Evolutionary conservation across 2,888 invertebrate genomes (phyloP), one percentile per base, ranked within the genome.

Genomic region (Dione juno): DNA sequence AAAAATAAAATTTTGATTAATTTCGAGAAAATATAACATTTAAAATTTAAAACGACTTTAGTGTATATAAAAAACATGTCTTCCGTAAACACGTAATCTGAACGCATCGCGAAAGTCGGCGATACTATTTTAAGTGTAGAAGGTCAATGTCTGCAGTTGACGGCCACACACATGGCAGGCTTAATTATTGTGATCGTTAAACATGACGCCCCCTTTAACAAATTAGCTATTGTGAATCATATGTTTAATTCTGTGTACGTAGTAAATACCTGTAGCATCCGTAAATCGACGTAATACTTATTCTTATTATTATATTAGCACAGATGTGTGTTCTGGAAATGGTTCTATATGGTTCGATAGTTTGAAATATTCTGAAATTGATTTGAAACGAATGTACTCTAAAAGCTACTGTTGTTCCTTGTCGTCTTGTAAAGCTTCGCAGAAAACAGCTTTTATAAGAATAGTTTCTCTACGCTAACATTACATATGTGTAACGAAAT

Each of bases 81-180:
- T 65, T 53, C 53, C 53, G 41, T 65, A 53, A 61, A 45, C 40
- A 53, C 53, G 53, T 52, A 53, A 65, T 66, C 19, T 66, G 53
- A 53, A 66, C 67, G 41, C 64, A 53, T 67, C 37, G 70, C 65
- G 65, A 72, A 70, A 67, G 64, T 67, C 58, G 58, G 78, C 74
- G 82, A 35, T 70, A 72, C 84, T 88, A 88, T 88, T 87, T 84
- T 77, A 77, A 83, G 82, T 69, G 43, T 71, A 80, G 85, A 87
- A 89, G 89, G 89, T 89, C 89, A 89, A 89, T 89, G 89, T 88
- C 88, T 88, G 86, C 81, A 80, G 82, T 82, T 80, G 80, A 79
- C 79, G 78, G 80, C 78, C 80, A 82, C 81, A 78, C 77, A 72
- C 50, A 57, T 40, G 66, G 40, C 48, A n/a, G 45, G 63, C 61